Evolutionary conservation across 2,888 invertebrate genomes (phyloP), one percentile per base, ranked within the genome.

Genomic region (Agrochola lota): DNA sequence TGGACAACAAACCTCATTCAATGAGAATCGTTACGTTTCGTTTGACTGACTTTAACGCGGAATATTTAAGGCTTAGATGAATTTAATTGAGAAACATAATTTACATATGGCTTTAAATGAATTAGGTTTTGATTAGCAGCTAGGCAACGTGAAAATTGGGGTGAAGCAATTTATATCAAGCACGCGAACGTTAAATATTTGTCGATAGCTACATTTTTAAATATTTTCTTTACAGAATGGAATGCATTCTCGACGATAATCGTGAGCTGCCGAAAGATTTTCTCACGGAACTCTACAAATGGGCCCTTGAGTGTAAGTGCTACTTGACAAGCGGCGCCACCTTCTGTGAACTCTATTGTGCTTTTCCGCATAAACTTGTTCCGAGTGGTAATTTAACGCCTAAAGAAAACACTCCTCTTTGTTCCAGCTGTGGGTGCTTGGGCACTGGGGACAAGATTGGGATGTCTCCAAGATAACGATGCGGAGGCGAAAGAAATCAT

Each of bases 231-330:
- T 97, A 85, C 92, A 98, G 98, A 94, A 97, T 98, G 95, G 97
- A 97, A 89, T 94, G 91, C 84, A 97, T 97, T 91, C 92, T 97
- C 77, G 97, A 97, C 89, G 93, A 94, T 80, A 97, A 97, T 84
- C 93, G 96, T 69, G 98, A 98, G 92, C 95, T 98, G 84, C 98
- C 98, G n/a, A 95, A 96, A 69, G 96, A 97, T 92, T 98, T 98
- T 92, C 96, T 98, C 83, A 97, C 97, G 83, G 98, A 98, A 93
- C 97, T 98, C 78, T 98, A 98, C 93, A 98, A 98, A 96, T 98
- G 98, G 98, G 98, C 98, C 35, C 95, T 98, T 78, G 98, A 98
- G 97, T 98, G 98, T 98, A 97, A 97, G 98, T 97, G 91, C 74
- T 81, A 84, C 88, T 87, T 80, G 83, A 83, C 78, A 74, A 84